phyloP scores from a whole-genome alignment of 64 coral and sea anemone genomes.

The Astreopora myriophthalma region DNA sequence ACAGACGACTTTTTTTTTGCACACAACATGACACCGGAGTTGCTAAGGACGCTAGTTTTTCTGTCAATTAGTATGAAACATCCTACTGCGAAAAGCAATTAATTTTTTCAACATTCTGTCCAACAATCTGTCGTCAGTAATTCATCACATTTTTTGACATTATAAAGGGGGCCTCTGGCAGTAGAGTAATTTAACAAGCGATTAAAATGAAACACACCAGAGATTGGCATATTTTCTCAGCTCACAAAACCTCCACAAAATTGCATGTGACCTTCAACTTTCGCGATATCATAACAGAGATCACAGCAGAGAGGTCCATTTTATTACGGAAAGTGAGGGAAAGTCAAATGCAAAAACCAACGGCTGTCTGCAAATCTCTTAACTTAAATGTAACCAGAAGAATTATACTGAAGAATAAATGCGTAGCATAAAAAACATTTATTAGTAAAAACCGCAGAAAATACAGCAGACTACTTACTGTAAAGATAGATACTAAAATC shows the following conservation, averaged over 20 bases:
- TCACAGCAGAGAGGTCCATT: too few species aligned
- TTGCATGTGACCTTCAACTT: not conserved
- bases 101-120: not conserved
- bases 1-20: too few species aligned
- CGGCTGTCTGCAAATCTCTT: too few species aligned
- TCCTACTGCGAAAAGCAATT: not conserved
- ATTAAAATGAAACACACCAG: not conserved
- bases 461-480: too few species aligned
- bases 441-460: too few species aligned
- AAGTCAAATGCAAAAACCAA: too few species aligned
- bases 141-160: not conserved
- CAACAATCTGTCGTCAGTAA: not conserved
- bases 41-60: not conserved
- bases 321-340: too few species aligned
- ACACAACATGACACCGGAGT: not conserved
- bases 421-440: too few species aligned
- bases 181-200: not conserved
- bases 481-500: too few species aligned
- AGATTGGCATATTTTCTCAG: not conserved
- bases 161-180: not conserved
- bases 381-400: too few species aligned
- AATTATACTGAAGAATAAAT: too few species aligned
- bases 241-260: not conserved
- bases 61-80: not conserved
- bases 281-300: too few species aligned